phyloP scores from a whole-genome alignment of 2,113 vertebrate genomes.

The Callionymus lyra region DNA sequence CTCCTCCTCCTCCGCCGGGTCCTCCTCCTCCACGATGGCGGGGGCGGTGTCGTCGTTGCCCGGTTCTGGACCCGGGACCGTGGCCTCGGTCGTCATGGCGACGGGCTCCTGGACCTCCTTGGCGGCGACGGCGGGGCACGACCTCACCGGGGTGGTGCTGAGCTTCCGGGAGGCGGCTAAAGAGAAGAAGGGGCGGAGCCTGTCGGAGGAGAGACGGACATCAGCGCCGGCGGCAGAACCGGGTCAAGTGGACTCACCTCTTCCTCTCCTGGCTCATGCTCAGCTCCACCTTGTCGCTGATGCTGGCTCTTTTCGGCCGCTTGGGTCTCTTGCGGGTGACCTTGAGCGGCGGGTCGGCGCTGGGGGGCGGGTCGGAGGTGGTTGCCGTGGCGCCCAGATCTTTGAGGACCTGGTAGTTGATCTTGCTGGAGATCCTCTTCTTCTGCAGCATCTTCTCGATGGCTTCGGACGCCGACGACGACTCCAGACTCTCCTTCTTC shows the following conservation, averaged over 20 bases:
- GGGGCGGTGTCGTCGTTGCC: not conserved
- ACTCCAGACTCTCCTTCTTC: slow-evolving; percentile 79
- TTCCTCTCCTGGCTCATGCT: slow-evolving; percentile 73
- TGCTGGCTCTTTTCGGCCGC: slow-evolving; percentile 66
- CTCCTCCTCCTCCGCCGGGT: slow-evolving; percentile 51
- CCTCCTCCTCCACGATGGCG: slow-evolving; percentile 47
- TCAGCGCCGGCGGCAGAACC: not conserved
- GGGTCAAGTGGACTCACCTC: slow-evolving; percentile 62
- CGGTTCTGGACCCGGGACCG: not conserved
- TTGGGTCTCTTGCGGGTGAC: slow-evolving; percentile 60
- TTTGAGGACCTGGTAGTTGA: slow-evolving; percentile 92
- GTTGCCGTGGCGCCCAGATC: slow-evolving; percentile 77
- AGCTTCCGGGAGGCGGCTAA: slow-evolving; percentile 50
- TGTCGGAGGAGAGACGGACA: slow-evolving; percentile 14
- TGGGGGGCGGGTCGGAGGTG: slow-evolving; percentile 43
- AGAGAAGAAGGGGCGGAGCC: slow-evolving; percentile 60
- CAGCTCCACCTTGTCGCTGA: slow-evolving; percentile 37
- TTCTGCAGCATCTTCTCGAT: slow-evolving; percentile 97
- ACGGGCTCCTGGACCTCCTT: slow-evolving; percentile 9
- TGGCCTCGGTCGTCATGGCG: slow-evolving; percentile 2
- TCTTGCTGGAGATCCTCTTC: slow-evolving; percentile 98
- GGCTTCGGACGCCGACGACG: slow-evolving; percentile 86
- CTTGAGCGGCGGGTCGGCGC: slow-evolving; percentile 14
- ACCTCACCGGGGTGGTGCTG: slow-evolving; percentile 28
- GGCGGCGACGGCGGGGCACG: not conserved